Conservation (phyloP, 2,113 vertebrate species). For the Nyctereutes procyonoides region DNA sequence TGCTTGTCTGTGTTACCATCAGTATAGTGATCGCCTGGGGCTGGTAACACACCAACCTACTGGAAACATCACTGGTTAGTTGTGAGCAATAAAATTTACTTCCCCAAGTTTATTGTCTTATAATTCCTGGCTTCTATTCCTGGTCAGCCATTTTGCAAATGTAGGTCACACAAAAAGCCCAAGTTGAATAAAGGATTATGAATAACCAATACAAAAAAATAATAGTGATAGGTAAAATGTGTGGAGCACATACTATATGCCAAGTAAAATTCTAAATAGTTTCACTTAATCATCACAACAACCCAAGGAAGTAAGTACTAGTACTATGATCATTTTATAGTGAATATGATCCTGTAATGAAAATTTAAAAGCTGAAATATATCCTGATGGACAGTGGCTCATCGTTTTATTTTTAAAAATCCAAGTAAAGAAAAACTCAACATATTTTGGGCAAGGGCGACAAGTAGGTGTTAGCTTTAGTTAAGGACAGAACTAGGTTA, state of each 20-base stretch:
- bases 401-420: conserved; percentile 33
- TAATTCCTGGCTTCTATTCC: background rate
- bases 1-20: background rate
- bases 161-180: background rate
- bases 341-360: background rate
- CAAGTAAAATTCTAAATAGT: background rate
- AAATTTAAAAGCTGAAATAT: background rate
- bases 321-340: background rate
- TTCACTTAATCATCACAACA: background rate
- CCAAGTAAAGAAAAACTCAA: background rate
- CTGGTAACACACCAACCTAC: background rate
- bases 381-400: background rate
- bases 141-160: background rate
- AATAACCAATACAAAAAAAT: background rate
- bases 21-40: background rate
- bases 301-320: background rate
- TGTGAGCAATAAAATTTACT: background rate
- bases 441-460: background rate
- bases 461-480: background rate
- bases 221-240: background rate
- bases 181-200: background rate
- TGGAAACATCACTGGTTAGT: background rate
- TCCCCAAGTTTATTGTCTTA: background rate
- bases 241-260: background rate
- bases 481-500: background rate